Conservation (phyloP, 1,140 invertebrate species). For the Coenobita brevimanus region DNA sequence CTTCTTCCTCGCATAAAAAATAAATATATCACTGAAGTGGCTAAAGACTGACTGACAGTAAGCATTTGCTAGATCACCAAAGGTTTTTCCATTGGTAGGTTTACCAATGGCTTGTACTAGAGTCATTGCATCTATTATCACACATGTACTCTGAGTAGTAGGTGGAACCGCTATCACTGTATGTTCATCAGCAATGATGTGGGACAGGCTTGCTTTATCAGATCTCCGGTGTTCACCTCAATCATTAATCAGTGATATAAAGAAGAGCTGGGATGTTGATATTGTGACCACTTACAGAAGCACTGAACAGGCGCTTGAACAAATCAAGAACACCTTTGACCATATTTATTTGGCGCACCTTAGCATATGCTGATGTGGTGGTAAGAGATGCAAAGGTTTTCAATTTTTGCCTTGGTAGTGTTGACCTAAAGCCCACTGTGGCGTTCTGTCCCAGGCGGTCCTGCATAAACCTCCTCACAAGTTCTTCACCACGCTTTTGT, state of each 20-base stretch:
- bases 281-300: conserved; percentile 13
- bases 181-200: conserved; percentile 15
- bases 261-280: conserved; percentile 5
- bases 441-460: conserved; percentile 11
- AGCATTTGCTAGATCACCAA: neutral
- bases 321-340: neutral
- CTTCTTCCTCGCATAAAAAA: no score
- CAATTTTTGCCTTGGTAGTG: conserved; percentile 10
- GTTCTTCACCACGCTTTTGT: neutral
- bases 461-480: conserved; percentile 6
- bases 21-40: conserved; percentile 2
- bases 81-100: neutral
- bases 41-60: neutral
- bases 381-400: conserved; percentile 13
- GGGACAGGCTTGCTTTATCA: conserved; percentile 10
- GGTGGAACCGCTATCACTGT: neutral
- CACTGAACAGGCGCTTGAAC: conserved; percentile 10
- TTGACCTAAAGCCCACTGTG: neutral
- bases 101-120: no score
- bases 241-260: conserved; percentile 14
- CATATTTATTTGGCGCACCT: neutral
- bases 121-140: conserved; percentile 20
- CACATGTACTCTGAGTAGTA: neutral
- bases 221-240: neutral
- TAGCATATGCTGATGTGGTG: neutral